Conservation (phyloP, 2,113 vertebrate genomes). For the Chamaetylas fuelleborni region DNA sequence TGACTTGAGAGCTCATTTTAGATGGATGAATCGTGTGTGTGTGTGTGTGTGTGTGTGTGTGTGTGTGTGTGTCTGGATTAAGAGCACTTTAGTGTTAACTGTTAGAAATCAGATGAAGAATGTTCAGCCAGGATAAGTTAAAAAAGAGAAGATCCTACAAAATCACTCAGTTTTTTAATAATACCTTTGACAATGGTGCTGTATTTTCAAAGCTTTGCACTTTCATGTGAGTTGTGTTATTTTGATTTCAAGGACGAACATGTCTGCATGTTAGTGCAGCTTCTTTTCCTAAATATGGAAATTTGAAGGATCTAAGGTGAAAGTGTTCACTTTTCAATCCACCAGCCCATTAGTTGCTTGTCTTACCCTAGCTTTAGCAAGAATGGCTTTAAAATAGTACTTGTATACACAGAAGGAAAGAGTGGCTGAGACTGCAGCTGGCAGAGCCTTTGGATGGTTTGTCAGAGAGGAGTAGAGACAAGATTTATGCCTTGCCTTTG, state of each 20-base stretch:
- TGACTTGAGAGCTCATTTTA: neutral
- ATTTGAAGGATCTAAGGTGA: neutral
- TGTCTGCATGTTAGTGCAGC: neutral
- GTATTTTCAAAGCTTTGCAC: neutral
- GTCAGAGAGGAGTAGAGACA: neutral
- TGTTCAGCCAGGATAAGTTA: neutral
- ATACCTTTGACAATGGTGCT: neutral
- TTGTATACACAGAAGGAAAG: neutral
- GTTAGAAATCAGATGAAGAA: neutral
- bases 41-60: neutral
- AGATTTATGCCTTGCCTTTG: neutral
- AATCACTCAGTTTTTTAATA: neutral
- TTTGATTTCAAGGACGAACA: neutral
- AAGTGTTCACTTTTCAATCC: neutral
- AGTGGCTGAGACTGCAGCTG: neutral
- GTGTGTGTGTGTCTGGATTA: neutral
- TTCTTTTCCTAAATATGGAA: neutral
- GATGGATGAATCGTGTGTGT: neutral
- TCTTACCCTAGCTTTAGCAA: neutral
- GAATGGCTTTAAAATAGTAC: neutral
- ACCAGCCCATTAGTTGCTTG: neutral
- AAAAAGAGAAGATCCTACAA: neutral
- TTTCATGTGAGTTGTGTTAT: neutral
- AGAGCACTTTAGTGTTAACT: neutral
- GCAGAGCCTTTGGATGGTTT: neutral